Evolutionary conservation across 2,113 vertebrate genomes (phyloP).

Genomic region (Sceloporus tristichus): DNA sequence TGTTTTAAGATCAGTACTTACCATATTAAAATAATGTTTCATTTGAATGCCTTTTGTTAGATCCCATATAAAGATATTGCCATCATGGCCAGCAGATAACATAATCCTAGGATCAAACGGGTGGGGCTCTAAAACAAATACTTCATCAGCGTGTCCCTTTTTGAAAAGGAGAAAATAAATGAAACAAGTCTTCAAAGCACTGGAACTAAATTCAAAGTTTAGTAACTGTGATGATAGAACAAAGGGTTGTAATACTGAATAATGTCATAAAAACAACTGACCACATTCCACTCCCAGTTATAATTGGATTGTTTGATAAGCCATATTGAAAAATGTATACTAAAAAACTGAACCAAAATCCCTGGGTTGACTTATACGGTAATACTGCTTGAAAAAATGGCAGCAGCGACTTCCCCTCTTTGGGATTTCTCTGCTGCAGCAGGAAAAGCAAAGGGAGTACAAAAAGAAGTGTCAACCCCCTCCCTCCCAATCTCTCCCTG

Average conservation of each 20-base stretch:
- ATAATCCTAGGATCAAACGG: constrained; percentile 96
- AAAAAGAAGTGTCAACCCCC: too few relatives aligned
- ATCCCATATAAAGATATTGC: constrained; percentile 97
- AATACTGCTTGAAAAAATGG: too few relatives aligned
- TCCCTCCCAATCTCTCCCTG: too few relatives aligned
- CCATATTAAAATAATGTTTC: constrained; percentile 97
- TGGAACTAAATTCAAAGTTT: not conserved
- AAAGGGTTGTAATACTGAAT: not conserved
- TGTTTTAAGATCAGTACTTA: constrained; percentile 66
- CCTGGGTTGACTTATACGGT: too few relatives aligned
- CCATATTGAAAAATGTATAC: too few relatives aligned
- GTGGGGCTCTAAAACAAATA: constrained; percentile 97
- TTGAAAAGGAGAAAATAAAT: not conserved
- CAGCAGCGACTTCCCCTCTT: too few relatives aligned
- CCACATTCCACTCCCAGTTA: too few relatives aligned
- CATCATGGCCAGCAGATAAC: constrained; percentile 96
- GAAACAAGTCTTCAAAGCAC: not conserved
- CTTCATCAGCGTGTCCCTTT: constrained; percentile 96
- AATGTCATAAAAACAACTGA: not conserved
- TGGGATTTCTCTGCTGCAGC: too few relatives aligned
- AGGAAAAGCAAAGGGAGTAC: too few relatives aligned
- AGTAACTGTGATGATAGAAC: not conserved
- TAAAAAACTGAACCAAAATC: too few relatives aligned
- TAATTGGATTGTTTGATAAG: too few relatives aligned
- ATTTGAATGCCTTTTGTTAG: constrained; percentile 89